Conservation (phyloP, 2,113 vertebrate genomes). For the Amblyopsis rosae region DNA sequence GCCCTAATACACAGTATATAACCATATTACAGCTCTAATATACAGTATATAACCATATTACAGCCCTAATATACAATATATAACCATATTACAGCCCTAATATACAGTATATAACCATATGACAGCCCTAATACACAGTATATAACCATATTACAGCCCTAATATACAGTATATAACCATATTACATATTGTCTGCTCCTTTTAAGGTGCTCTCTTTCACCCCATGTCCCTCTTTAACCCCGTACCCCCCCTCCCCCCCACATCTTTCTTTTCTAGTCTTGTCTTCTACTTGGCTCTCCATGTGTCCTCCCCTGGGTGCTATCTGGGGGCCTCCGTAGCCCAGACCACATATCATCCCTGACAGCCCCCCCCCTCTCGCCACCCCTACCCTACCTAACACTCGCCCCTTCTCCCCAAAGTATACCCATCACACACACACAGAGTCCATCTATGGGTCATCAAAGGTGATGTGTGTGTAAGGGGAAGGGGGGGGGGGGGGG, state of each 20-base stretch:
- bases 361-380: constrained; percentile 12
- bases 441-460: background rate
- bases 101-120: no score
- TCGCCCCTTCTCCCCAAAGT: constrained; percentile 9
- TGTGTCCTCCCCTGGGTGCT: constrained; percentile 8
- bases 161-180: no score
- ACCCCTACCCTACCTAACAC: constrained; percentile 17
- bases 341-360: constrained; percentile 23
- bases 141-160: no score
- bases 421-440: background rate
- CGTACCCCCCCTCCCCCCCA: background rate
- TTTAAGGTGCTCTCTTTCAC: background rate
- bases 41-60: no score
- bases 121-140: no score
- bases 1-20: no score
- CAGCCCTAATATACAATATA: no score
- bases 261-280: background rate
- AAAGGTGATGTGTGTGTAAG: background rate
- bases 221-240: constrained; percentile 1
- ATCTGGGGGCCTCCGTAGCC: constrained; percentile 3
- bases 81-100: no score
- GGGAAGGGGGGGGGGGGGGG: background rate
- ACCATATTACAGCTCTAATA: no score
- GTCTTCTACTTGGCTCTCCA: no score
- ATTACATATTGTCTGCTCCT: background rate